phyloP scores from a whole-genome alignment of 2,113 vertebrate species.

The Rhizomys pruinosus region DNA sequence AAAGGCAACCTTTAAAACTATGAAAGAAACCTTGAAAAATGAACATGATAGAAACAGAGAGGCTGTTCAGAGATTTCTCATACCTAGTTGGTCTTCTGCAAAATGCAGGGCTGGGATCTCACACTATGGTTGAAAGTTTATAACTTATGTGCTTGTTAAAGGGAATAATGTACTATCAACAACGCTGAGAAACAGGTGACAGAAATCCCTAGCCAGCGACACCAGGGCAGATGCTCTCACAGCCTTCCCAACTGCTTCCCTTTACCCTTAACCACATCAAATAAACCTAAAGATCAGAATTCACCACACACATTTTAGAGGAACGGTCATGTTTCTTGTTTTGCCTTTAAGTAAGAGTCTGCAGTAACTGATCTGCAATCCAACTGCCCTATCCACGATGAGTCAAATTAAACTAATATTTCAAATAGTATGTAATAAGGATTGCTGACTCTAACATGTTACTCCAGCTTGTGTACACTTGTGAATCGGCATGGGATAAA shows the following conservation, averaged over 20 bases:
- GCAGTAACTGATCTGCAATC: not conserved
- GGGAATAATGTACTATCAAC: not conserved
- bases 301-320: slow-evolving; percentile 11
- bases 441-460: not conserved
- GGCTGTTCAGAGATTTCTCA: not conserved
- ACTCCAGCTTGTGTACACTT: not conserved
- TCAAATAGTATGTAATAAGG: not conserved
- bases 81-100: not conserved
- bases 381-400: not conserved
- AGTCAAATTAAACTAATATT: not conserved
- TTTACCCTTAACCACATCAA: not conserved
- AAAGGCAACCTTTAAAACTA: slow-evolving; percentile 17
- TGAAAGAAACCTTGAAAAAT: not conserved
- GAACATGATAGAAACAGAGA: not conserved
- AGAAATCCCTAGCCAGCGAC: not conserved
- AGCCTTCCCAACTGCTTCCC: not conserved
- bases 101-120: not conserved
- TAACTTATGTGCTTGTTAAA: not conserved
- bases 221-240: not conserved
- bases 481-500: not conserved
- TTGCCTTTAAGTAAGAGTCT: not conserved
- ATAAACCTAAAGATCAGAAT: not conserved
- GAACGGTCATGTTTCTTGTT: not conserved
- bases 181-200: not conserved
- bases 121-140: not conserved